These are phyloP conservation scores for Sialis lutaria DNA, from an alignment of 2,888 invertebrate genomes.

Conservation along the genomic window DNA sequence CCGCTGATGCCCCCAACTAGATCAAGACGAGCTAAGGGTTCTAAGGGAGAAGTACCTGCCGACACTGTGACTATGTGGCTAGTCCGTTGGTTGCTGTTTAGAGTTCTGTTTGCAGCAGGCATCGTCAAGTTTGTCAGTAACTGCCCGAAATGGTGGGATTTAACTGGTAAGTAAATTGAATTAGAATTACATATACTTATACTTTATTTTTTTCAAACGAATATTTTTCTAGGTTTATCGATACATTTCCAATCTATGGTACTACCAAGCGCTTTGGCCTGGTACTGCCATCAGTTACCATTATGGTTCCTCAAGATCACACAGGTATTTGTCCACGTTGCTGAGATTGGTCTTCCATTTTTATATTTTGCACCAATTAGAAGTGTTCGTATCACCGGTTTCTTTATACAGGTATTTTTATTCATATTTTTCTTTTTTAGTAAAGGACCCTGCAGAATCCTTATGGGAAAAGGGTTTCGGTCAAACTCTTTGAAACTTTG, in stretches of 20 bases:
- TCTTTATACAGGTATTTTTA: conserved; percentile 41
- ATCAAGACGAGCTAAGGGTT: conserved; percentile 12
- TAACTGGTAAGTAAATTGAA: conserved; percentile 35
- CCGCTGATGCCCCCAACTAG: conserved; percentile 33
- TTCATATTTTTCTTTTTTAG: no score
- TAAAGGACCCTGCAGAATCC: no score
- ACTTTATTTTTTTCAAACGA: neutral
- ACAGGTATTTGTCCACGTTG: conserved; percentile 38
- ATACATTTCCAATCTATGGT: conserved; percentile 60
- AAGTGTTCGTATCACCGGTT: conserved; percentile 40
- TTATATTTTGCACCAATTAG: conserved; percentile 54
- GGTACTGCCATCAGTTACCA: conserved; percentile 57
- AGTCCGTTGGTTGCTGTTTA: conserved; percentile 53
- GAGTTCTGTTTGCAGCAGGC: conserved; percentile 54
- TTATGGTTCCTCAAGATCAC: conserved; percentile 41
- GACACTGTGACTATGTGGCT: conserved; percentile 45
- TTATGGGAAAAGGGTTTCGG: no score
- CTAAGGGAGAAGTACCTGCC: conserved; percentile 25
- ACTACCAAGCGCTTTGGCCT: conserved; percentile 52
- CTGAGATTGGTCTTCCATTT: conserved; percentile 49
- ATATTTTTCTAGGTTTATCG: conserved; percentile 32
- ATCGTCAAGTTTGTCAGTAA: conserved; percentile 51
- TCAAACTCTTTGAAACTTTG: no score
- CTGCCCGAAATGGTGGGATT: conserved; percentile 62
- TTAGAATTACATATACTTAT: neutral